Base-by-base conservation (phyloP, 2,888 invertebrate genomes). In the Oxytorus armatus region DNA sequence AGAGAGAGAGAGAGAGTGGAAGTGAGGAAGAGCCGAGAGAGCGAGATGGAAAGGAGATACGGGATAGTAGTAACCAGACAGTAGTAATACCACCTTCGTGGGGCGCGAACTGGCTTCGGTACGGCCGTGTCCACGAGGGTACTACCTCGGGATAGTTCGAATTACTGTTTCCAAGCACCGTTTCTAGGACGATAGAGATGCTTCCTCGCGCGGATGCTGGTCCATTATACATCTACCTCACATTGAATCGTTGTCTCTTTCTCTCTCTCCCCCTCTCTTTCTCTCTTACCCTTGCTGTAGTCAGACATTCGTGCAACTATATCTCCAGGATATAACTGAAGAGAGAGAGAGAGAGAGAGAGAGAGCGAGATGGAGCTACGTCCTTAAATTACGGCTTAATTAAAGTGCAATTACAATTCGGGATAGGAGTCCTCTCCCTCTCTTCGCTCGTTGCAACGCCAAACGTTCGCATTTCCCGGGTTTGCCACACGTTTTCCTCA, bases 331-430 rank as follows among this genome's bases (percentile, higher is more conserved):
- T 21, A 42, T 33, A 57, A 29, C 57, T 10, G 10, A 4, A 29
- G 68, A n/a, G 76, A 51, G 44, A 55, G 55, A 10, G 61, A 29
- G 10, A 29, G 68, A n/a, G 76, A 51, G 47, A 57, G 57, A 11
- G 63, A 51, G 47, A 68, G 82, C 61, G 63, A 76, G 83, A 42
- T 72, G 66, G 33, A 33, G 33, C 16, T 10, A 21, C 76, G 78
- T 82, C 80, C 83, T 85, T 84, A 82, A 85, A 82, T 84, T 85
- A 86, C 83, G 47, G 81, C 83, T 86, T 86, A 85, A 86, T 86
- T 85, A 85, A 86, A 82, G 70, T 66, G 81, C 83, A 85, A 86
- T 86, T 86, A 85, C 83, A 79, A 87, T 84, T 85, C 81, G 79
- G 81, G 68, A 77, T 72, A 61, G 36, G 68, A 55, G 63, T 65